Evolutionary conservation across 2,113 vertebrate species (phyloP).

Genomic region (Proteles cristata): DNA sequence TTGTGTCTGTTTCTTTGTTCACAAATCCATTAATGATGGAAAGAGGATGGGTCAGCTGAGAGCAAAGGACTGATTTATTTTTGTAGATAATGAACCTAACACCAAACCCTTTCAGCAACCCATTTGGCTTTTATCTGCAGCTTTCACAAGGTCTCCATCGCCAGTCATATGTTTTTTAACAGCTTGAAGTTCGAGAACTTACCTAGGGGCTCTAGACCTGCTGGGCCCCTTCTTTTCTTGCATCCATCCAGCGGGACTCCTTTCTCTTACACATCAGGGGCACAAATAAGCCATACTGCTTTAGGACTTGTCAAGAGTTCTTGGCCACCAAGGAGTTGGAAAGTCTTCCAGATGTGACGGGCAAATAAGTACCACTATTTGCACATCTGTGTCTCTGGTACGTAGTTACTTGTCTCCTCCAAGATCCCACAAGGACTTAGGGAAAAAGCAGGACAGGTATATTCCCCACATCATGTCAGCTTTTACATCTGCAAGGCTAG

Average conservation of each 20-base stretch:
- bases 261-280: not conserved
- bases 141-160: not conserved
- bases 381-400: not conserved
- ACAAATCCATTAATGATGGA: not conserved
- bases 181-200: not conserved
- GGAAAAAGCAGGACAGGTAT: not conserved
- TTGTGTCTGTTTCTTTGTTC: not conserved
- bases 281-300: not conserved
- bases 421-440: not conserved
- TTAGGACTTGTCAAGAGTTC: not conserved
- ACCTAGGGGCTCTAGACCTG: not conserved
- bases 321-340: not conserved
- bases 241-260: not conserved
- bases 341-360: not conserved
- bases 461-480: not conserved
- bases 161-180: not conserved
- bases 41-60: not conserved
- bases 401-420: not conserved
- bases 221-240: not conserved
- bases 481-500: not conserved
- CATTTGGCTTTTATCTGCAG: not conserved
- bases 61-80: not conserved
- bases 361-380: not conserved
- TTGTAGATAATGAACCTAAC: not conserved
- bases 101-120: not conserved